Percentiles rank a stretch among this genome's conserved stretches.
These are phyloP conservation scores for Nyctibius bracteatus DNA, from an alignment of 2,113 vertebrate genomes.

Conservation along the genomic window DNA sequence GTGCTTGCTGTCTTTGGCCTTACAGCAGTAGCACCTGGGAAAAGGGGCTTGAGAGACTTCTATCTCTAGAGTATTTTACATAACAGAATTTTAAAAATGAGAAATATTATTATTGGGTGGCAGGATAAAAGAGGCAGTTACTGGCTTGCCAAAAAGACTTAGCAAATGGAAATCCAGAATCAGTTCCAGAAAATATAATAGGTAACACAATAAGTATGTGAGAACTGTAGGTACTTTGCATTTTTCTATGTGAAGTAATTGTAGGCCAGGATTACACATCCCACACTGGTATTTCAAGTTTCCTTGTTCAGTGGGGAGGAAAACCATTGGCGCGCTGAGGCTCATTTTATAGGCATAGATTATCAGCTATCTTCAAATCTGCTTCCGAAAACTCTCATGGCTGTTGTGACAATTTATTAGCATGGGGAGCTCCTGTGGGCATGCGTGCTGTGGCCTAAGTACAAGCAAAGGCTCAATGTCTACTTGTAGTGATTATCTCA, in stretches of 20 bases:
- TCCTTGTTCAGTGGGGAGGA: slow-evolving; percentile 4
- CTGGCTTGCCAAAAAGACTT: neutral
- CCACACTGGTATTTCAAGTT: slow-evolving; percentile 42
- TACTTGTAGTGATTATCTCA: neutral
- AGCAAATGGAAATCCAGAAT: slow-evolving; percentile 15
- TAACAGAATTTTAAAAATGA: neutral
- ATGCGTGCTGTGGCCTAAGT: neutral
- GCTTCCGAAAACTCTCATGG: neutral
- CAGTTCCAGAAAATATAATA: slow-evolving; percentile 13
- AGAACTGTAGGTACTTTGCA: slow-evolving; percentile 29
- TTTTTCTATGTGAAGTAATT: slow-evolving; percentile 14
- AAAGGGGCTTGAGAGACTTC: neutral
- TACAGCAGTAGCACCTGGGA: neutral
- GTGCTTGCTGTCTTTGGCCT: neutral
- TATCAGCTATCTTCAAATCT: neutral
- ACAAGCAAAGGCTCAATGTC: neutral
- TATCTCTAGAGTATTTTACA: neutral
- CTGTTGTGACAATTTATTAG: neutral
- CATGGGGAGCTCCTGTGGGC: neutral
- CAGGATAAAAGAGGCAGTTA: neutral
- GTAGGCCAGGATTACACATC: slow-evolving; percentile 24
- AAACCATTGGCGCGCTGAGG: neutral
- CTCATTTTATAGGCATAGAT: neutral
- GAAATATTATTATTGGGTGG: neutral
- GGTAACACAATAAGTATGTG: neutral